Base-by-base conservation (phyloP, 2,888 invertebrate genomes). In the Caenorhabditis becei region DNA sequence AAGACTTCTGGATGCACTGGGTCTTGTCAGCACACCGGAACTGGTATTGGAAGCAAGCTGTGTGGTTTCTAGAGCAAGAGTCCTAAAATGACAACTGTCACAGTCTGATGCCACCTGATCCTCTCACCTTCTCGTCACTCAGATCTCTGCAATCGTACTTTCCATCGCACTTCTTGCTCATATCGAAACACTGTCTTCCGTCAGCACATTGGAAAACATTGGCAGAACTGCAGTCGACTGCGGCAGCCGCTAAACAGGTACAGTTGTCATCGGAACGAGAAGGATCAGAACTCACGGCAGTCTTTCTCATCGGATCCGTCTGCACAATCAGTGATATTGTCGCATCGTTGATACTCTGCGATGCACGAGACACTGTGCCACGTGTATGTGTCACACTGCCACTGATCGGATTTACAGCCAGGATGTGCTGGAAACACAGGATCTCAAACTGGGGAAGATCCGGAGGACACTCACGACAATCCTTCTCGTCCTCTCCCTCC, bases 301-400 rank as follows among this genome's bases (percentile, higher is more conserved):
- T 91, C 91, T 61, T 95, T 95, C 93, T 97, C 97, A 92, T 97
- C 97, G 44, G 96, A 95, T 85, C 96, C 96, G 92, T 97, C 96
- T 81, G 96, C 95, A 92, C 97, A 98, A 93, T 97, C 96, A 41
- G 96, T 95, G 86, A 95, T 95, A 94, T 95, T 96, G 93, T 97
- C 97, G 93, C 97, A 97, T 92, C 95, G 94, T 92, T 95, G 95
- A 93, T 97, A 95, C 82, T 95, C 95, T 78, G 96, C 96, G 91
- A 97, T 95, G 92, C 97, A 97, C 92, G 96, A 97, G 35, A 97
- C 96, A 67, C 79, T 95, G 93, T 97, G 97, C 94, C 95, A 97
- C 89, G 95, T 95, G 93, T 97, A 97, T 93, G 96, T 95, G 65
- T 95, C 95, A 92, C 97, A 97, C 49, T 95, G 95, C 91, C 96